These are phyloP conservation scores for Neotoxoptera formosana DNA, from an alignment of 1,140 invertebrate species.

Conservation along the genomic window DNA sequence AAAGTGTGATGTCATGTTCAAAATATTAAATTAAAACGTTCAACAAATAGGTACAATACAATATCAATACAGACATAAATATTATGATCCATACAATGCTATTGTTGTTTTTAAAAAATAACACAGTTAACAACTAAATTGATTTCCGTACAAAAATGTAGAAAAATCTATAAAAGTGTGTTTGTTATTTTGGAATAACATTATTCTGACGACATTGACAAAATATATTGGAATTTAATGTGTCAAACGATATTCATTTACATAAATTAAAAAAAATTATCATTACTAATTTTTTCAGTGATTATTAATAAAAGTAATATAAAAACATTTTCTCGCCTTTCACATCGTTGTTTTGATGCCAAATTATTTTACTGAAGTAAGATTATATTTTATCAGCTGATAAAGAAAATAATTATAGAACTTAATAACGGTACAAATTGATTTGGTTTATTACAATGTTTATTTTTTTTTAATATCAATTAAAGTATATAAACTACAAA, in stretches of 20 bases:
- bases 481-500: not conserved
- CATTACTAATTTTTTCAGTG: not conserved
- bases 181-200: not conserved
- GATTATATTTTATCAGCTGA: not conserved
- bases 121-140: not conserved
- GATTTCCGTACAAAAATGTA: not conserved
- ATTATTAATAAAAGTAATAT: not conserved
- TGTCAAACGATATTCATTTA: not conserved
- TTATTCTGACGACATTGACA: not conserved
- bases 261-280: not conserved
- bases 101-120: not conserved
- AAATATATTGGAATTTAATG: not conserved
- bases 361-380: not conserved
- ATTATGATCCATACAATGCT: not conserved
- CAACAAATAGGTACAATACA: not conserved
- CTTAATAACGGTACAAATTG: not conserved
- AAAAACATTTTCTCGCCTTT: not conserved
- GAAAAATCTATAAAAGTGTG: not conserved
- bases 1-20: not conserved
- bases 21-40: not conserved
- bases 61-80: not conserved
- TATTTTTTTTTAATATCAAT: not conserved
- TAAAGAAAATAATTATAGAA: not conserved
- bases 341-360: not conserved
- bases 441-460: not conserved